A percentile compares a stretch with the other conserved stretches of the same genome.
Conservation (phyloP, 2,113 vertebrate genomes). For the Malurus melanocephalus region DNA sequence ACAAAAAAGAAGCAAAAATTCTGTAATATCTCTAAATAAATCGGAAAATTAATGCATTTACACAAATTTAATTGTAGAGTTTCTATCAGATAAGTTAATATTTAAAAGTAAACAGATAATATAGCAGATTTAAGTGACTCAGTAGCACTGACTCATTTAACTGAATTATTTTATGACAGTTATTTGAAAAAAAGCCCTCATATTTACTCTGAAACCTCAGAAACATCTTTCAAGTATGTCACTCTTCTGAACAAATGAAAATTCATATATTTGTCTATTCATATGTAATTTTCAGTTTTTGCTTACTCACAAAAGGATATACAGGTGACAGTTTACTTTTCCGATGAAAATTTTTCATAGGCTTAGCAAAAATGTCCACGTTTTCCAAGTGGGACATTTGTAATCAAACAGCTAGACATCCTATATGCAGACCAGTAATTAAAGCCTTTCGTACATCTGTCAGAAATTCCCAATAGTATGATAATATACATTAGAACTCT, state of each 20-base stretch:
- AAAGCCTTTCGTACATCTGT: not conserved
- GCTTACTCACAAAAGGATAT: not conserved
- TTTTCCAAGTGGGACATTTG: not conserved
- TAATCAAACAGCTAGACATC: not conserved
- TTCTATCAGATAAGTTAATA: not conserved
- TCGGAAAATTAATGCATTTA: not conserved
- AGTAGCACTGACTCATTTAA: not conserved
- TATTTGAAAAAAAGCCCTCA: not conserved
- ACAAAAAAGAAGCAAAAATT: not conserved
- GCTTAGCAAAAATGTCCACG: not conserved
- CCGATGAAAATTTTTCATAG: not conserved
- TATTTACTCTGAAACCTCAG: not conserved
- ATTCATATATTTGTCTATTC: not conserved
- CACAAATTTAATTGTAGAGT: not conserved
- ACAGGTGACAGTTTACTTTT: not conserved
- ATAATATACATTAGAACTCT: not conserved
- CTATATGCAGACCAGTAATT: not conserved
- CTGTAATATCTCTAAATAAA: not conserved
- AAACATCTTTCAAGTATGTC: not conserved
- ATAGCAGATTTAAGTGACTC: not conserved
- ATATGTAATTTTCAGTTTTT: not conserved
- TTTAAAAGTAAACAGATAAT: not conserved
- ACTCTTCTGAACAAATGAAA: not conserved
- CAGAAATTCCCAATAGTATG: not conserved
- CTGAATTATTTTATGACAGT: not conserved